A percentile compares a stretch with the other conserved stretches of the same genome.
Evolutionary conservation across 2,797 vertebrate species (phyloP).

Genomic region (Melanogrammus aeglefinus): DNA sequence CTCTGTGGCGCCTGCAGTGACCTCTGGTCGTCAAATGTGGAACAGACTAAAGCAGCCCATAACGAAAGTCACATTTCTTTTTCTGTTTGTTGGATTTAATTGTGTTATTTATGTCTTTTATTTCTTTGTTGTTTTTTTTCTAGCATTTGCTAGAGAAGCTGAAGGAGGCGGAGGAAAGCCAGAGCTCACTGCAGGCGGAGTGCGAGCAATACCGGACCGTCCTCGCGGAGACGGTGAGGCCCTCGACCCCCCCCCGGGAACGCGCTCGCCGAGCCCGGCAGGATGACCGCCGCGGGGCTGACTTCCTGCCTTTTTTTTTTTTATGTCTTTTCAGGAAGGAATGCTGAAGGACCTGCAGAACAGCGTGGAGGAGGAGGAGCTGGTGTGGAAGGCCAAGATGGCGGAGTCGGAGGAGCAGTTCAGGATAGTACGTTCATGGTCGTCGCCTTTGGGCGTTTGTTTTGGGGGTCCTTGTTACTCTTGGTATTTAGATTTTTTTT

Average conservation of each 20-base stretch:
- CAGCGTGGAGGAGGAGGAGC: constrained; percentile 91
- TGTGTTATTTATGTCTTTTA: not conserved
- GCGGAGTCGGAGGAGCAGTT: constrained; percentile 77
- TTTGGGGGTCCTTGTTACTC: not conserved
- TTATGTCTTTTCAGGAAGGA: constrained; percentile 75
- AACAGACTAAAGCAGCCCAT: not conserved
- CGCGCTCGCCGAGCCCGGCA: not conserved
- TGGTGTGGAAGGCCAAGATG: constrained; percentile 88
- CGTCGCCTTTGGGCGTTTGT: not conserved
- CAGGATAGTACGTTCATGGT: constrained; percentile 31
- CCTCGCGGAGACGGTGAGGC: constrained; percentile 88
- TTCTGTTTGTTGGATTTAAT: not conserved
- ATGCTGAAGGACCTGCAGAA: constrained; percentile 93
- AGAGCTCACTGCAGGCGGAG: constrained; percentile 83
- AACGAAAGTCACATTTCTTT: no score
- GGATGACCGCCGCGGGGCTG: not conserved
- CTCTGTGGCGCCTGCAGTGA: not conserved
- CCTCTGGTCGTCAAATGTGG: not conserved
- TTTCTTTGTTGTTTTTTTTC: constrained; percentile 14
- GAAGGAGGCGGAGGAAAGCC: constrained; percentile 83
- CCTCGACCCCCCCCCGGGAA: not conserved
- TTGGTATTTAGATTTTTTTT: not conserved
- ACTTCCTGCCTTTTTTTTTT: not conserved
- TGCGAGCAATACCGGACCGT: constrained; percentile 93
- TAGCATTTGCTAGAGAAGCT: constrained; percentile 82